phyloP scores from a whole-genome alignment of 1,140 invertebrate genomes.

The Platorchestia sp. region DNA sequence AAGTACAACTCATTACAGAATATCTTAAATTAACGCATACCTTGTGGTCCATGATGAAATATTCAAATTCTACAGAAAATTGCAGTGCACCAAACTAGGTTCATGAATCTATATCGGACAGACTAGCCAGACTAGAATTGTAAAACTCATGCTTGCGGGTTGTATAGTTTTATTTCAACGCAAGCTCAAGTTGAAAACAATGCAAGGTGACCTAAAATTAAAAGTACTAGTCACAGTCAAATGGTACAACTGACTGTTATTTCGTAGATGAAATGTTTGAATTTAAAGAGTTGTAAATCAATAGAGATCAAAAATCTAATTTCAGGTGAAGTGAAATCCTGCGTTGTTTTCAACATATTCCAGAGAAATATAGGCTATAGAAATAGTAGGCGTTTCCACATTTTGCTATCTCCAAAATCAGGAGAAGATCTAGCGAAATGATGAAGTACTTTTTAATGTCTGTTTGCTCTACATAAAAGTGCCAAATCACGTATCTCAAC shows the following conservation, averaged over 20 bases:
- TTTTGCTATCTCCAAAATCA: background rate
- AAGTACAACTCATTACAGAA: background rate
- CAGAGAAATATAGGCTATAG: no score
- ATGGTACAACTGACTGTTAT: background rate
- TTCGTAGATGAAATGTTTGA: background rate
- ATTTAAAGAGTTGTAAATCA: no score
- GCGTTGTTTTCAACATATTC: background rate
- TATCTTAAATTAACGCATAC: background rate
- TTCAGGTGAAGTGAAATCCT: background rate
- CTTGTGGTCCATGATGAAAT: background rate
- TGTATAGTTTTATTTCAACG: background rate
- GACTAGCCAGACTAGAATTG: no score
- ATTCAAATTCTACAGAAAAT: background rate
- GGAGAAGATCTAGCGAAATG: background rate
- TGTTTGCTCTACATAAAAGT: background rate
- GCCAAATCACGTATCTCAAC: background rate
- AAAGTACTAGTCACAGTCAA: background rate
- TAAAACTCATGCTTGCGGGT: background rate
- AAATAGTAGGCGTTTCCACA: no score
- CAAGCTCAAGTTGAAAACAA: background rate
- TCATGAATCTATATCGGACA: no score
- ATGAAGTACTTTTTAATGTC: background rate
- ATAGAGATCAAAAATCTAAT: background rate
- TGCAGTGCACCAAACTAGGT: background rate
- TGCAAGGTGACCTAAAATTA: background rate